Evolutionary conservation across 2,888 invertebrate species (phyloP).

Genomic region (Agrypnus murinus): DNA sequence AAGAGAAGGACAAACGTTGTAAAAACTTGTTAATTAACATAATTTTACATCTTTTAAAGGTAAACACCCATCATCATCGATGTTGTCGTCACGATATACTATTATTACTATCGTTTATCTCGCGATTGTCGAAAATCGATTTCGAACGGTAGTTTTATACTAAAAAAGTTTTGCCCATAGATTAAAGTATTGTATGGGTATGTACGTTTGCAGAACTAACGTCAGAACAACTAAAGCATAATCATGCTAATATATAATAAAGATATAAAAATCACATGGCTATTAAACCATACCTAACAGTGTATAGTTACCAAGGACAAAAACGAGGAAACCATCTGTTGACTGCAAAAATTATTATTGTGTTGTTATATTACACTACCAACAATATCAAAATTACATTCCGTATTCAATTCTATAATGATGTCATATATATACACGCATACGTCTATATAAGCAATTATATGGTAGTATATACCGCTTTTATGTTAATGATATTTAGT

Average conservation of each 20-base stretch:
- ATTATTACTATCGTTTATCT: no score
- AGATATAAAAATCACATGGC: slow-evolving; percentile 44
- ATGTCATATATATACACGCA: slow-evolving; percentile 1
- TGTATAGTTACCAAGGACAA: slow-evolving; percentile 44
- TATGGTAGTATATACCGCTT: no score
- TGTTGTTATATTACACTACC: slow-evolving; percentile 9
- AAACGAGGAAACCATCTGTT: slow-evolving; percentile 43
- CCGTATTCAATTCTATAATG: slow-evolving; percentile 21
- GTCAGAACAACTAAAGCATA: slow-evolving; percentile 32
- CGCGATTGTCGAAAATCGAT: background rate
- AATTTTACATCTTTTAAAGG: slow-evolving; percentile 22
- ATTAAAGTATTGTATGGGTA: no score
- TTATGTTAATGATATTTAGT: slow-evolving; percentile 20
- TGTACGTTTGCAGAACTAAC: slow-evolving; percentile 9
- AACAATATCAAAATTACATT: slow-evolving; percentile 32
- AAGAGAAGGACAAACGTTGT: slow-evolving; percentile 27
- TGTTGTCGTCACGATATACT: no score
- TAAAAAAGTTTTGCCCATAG: no score
- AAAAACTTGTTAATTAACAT: slow-evolving; percentile 30
- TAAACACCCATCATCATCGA: slow-evolving; percentile 17
- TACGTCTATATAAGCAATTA: no score
- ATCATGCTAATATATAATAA: slow-evolving; percentile 20
- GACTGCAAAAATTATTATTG: slow-evolving; percentile 22
- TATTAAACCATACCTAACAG: slow-evolving; percentile 29
- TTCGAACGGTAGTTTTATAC: no score